Percentiles rank a stretch among this genome's conserved stretches.
Evolutionary conservation across 2,113 vertebrate species (phyloP).

Genomic region (Hyla sarda): DNA sequence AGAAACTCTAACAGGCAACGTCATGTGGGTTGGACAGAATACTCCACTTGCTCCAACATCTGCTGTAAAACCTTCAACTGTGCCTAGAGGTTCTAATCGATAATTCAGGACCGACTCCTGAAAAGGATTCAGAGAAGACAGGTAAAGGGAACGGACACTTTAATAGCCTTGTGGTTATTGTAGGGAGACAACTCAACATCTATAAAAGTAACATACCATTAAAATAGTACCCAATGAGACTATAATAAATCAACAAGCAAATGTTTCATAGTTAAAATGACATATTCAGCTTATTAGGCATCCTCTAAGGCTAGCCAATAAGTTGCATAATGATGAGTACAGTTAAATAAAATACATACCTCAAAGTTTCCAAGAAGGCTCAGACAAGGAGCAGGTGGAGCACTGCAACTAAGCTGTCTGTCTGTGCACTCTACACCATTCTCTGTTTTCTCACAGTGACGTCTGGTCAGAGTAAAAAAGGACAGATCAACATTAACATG

Average conservation of each 20-base stretch:
- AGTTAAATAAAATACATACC: conserved; percentile 73
- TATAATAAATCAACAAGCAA: neutral
- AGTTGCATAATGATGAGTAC: neutral
- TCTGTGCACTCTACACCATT: conserved; percentile 77
- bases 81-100: conserved; percentile 90
- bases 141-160: neutral
- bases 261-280: neutral
- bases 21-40: conserved; percentile 97
- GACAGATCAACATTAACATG: neutral
- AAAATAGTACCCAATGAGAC: neutral
- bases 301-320: neutral
- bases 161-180: neutral
- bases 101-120: conserved; percentile 98
- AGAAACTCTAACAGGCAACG: conserved; percentile 93
- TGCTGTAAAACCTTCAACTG: conserved; percentile 91
- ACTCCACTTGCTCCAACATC: conserved; percentile 96
- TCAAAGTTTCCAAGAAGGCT: conserved; percentile 99
- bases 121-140: neutral
- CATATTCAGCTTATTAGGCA: neutral
- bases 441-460: conserved; percentile 81
- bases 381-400: conserved; percentile 91
- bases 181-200: neutral
- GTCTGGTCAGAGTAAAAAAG: conserved; percentile 67
- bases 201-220: neutral
- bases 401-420: conserved; percentile 91